phyloP scores from a whole-genome alignment of 1,140 invertebrate genomes.

The Paracyclopina nana region DNA sequence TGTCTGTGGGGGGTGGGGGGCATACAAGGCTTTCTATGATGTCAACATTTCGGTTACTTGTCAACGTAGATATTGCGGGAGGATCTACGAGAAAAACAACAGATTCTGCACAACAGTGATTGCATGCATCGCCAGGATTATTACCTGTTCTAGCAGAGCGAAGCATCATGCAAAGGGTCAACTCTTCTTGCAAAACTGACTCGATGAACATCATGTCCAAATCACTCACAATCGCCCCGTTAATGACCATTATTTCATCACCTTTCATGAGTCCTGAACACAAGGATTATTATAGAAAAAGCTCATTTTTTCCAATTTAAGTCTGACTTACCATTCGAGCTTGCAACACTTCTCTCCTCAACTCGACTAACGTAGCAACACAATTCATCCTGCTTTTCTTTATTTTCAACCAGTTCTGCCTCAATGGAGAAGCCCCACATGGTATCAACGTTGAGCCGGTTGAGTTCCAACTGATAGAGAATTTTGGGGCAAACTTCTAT shows the following conservation, averaged over 20 bases:
- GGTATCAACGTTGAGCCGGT: constrained; percentile 63
- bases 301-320: neutral
- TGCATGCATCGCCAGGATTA: neutral
- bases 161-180: constrained; percentile 92
- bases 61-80: no score
- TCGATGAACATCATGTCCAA: constrained; percentile 99
- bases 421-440: constrained; percentile 97
- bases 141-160: constrained; percentile 26
- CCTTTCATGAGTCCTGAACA: constrained; percentile 76
- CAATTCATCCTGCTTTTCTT: constrained; percentile 82
- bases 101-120: neutral
- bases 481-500: constrained; percentile 92
- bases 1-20: constrained; percentile 78
- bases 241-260: constrained; percentile 96
- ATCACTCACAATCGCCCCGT: constrained; percentile 88
- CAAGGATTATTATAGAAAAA: constrained; percentile 13
- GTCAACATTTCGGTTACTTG: constrained; percentile 64
- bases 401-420: constrained; percentile 85
- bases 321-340: constrained; percentile 63
- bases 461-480: constrained; percentile 83
- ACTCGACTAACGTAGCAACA: constrained; percentile 89
- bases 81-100: no score
- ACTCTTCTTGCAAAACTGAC: constrained; percentile 72
- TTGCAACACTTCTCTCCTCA: constrained; percentile 78
- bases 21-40: constrained; percentile 88